These are phyloP conservation scores for Petromus typicus DNA, from an alignment of 2,113 vertebrate genomes.

Conservation along the genomic window DNA sequence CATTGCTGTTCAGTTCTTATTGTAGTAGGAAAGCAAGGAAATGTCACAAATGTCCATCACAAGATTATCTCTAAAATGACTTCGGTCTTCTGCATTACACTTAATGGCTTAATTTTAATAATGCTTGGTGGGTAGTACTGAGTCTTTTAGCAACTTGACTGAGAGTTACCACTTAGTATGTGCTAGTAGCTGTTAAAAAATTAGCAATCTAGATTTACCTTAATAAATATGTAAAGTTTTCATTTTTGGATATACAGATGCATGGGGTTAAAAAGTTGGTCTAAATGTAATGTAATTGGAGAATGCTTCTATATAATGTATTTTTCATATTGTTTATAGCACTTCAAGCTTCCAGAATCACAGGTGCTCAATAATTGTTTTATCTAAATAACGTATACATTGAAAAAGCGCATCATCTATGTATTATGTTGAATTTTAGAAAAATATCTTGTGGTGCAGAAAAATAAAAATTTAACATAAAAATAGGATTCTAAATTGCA, in stretches of 20 bases:
- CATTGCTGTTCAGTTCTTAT: not conserved
- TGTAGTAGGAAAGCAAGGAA: not conserved
- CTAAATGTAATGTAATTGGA: not conserved
- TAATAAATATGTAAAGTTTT: not conserved
- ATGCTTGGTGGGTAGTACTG: not conserved
- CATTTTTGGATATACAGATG: slow-evolving; percentile 24
- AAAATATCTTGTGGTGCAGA: not conserved
- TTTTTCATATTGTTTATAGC: not conserved
- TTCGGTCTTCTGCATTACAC: not conserved
- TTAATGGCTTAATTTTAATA: not conserved
- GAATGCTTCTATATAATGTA: not conserved
- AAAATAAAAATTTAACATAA: not conserved
- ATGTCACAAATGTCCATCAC: not conserved
- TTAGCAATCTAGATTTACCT: not conserved
- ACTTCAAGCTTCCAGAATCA: not conserved
- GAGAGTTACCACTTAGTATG: not conserved
- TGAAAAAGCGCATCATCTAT: not conserved
- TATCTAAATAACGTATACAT: not conserved
- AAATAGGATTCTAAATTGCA: not conserved
- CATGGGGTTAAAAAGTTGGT: not conserved
- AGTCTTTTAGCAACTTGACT: not conserved
- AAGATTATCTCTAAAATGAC: not conserved
- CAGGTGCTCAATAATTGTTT: not conserved
- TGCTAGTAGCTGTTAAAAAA: not conserved
- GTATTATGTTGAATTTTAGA: slow-evolving; percentile 1